Evolutionary conservation across 1,140 invertebrate genomes (phyloP).

Genomic region (Papilio machaon): DNA sequence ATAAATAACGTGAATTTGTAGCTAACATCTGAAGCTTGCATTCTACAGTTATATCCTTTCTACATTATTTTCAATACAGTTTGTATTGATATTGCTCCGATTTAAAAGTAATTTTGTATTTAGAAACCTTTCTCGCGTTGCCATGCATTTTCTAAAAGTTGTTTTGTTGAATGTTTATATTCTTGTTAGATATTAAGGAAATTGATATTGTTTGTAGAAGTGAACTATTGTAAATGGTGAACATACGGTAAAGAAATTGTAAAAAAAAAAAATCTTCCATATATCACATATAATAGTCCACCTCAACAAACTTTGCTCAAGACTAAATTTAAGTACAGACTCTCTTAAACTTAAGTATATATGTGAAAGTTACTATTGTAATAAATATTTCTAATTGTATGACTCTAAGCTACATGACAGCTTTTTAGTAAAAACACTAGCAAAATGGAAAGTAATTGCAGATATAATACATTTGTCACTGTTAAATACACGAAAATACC

Average conservation of each 20-base stretch:
- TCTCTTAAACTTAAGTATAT: too few relatives aligned
- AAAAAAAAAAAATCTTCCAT: neutral
- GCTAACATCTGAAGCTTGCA: neutral
- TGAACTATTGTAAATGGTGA: neutral
- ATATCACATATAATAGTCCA: neutral
- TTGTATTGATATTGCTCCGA: neutral
- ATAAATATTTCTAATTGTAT: too few relatives aligned
- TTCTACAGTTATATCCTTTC: neutral
- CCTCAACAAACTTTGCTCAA: neutral
- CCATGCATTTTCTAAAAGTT: neutral
- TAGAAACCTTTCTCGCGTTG: neutral
- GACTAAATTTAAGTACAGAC: neutral
- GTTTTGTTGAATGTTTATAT: neutral
- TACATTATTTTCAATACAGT: neutral
- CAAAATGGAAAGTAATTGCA: neutral
- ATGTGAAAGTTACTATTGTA: too few relatives aligned
- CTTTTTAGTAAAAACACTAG: neutral
- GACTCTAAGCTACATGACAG: too few relatives aligned
- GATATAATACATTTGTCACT: neutral
- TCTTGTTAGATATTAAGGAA: neutral
- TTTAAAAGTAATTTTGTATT: neutral
- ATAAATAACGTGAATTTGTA: neutral
- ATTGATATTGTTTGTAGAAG: neutral
- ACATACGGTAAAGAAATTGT: neutral
- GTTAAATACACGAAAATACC: neutral